Evolutionary conservation across 2,113 vertebrate genomes (phyloP).

Genomic region (Albula glossodonta): DNA sequence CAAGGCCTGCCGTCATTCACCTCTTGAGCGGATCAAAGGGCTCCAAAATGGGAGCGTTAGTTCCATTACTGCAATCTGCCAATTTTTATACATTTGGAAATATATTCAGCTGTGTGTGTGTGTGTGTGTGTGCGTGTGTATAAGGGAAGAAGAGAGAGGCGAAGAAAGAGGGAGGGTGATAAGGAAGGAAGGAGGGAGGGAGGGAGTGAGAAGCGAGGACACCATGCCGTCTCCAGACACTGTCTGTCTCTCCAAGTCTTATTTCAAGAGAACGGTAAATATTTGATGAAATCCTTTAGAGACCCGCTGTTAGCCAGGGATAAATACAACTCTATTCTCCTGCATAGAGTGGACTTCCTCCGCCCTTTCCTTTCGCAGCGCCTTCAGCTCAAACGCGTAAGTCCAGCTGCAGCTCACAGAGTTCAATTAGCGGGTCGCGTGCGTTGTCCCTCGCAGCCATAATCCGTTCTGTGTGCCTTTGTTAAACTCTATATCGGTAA

Average conservation of each 20-base stretch:
- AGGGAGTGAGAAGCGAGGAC: background rate
- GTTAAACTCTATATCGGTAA: background rate
- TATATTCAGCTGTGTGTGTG: too few relatives aligned
- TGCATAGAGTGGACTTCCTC: background rate
- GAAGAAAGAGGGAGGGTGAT: background rate
- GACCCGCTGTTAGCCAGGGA: conserved; percentile 21
- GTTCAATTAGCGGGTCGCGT: background rate
- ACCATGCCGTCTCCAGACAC: background rate
- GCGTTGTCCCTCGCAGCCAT: background rate
- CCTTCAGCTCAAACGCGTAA: background rate
- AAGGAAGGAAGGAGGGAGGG: background rate
- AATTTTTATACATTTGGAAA: too few relatives aligned
- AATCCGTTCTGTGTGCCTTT: background rate
- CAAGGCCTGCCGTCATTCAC: too few relatives aligned
- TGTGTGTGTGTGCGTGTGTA: too few relatives aligned
- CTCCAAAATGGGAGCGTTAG: too few relatives aligned
- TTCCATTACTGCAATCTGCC: too few relatives aligned
- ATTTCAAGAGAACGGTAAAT: conserved; percentile 39
- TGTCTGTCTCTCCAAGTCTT: background rate
- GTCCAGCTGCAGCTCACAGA: background rate
- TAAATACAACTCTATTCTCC: conserved; percentile 27
- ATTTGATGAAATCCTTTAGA: conserved; percentile 35
- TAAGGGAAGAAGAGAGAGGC: background rate
- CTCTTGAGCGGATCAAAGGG: too few relatives aligned
- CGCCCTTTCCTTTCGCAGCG: too few relatives aligned